A percentile compares a stretch with the other conserved stretches of the same genome.
Evolutionary conservation across 2,113 vertebrate species (phyloP).

Genomic region (Protobothrops flavoviridis): DNA sequence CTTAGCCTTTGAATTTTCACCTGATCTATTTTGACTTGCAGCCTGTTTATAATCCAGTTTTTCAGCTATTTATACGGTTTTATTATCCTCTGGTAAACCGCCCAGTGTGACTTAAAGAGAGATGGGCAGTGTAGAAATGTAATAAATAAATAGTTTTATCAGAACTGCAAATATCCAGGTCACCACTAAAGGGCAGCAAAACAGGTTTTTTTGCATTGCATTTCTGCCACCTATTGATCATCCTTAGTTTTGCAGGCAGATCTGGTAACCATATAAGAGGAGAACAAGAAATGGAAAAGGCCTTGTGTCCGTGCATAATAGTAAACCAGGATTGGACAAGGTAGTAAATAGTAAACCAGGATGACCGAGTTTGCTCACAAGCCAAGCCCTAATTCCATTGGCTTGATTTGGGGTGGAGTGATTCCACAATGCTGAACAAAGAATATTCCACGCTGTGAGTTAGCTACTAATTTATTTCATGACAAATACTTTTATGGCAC

Average conservation of each 20-base stretch:
- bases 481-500: background rate
- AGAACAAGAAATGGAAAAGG: background rate
- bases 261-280: background rate
- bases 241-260: background rate
- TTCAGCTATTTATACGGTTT: no score
- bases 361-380: background rate
- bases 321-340: background rate
- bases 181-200: background rate
- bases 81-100: no score
- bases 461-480: background rate
- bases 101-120: no score
- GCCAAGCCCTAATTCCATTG: background rate
- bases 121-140: no score
- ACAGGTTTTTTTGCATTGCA: background rate
- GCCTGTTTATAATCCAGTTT: no score
- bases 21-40: no score
- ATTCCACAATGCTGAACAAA: background rate
- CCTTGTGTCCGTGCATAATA: background rate
- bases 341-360: no score
- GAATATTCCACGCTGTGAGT: background rate
- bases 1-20: no score
- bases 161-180: background rate
- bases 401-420: background rate
- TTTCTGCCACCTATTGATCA: background rate
- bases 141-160: background rate